Conservation (phyloP, 2,113 vertebrate species). For the Lanius collurio region DNA sequence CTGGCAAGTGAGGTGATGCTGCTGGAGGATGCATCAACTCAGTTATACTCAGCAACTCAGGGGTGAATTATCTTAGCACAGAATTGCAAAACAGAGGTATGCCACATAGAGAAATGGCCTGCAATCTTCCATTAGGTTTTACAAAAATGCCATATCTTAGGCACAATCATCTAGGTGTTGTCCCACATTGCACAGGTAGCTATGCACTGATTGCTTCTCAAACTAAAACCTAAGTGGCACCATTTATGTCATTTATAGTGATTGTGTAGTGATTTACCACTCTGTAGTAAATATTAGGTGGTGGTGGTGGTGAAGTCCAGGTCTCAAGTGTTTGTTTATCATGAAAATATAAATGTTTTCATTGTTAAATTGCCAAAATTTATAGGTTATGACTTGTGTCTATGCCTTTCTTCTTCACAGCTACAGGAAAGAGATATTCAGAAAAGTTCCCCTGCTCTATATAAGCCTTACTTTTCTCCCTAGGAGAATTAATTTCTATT, state of each 20-base stretch:
- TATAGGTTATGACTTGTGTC: neutral
- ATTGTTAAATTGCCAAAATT: neutral
- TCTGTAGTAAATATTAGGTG: neutral
- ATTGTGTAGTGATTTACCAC: neutral
- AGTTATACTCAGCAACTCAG: fast-evolving
- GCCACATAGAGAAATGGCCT: neutral
- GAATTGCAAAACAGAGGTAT: neutral
- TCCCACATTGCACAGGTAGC: neutral
- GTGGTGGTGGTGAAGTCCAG: fast-evolving
- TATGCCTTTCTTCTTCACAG: neutral
- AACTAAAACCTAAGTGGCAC: neutral
- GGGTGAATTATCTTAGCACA: neutral
- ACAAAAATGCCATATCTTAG: neutral
- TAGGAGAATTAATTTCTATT: neutral
- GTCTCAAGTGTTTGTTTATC: neutral
- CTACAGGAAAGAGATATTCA: neutral
- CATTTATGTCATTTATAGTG: neutral
- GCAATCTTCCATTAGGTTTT: neutral
- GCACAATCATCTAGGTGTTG: neutral
- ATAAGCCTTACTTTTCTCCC: neutral
- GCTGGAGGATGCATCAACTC: neutral
- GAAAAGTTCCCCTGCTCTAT: neutral
- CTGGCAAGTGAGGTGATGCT: neutral
- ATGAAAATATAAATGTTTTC: neutral
- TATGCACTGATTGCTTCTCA: neutral